Evolutionary conservation across 2,797 vertebrate genomes (phyloP), one percentile per base, ranked within the genome.

Genomic region (Scolopax bukidnonensis): DNA sequence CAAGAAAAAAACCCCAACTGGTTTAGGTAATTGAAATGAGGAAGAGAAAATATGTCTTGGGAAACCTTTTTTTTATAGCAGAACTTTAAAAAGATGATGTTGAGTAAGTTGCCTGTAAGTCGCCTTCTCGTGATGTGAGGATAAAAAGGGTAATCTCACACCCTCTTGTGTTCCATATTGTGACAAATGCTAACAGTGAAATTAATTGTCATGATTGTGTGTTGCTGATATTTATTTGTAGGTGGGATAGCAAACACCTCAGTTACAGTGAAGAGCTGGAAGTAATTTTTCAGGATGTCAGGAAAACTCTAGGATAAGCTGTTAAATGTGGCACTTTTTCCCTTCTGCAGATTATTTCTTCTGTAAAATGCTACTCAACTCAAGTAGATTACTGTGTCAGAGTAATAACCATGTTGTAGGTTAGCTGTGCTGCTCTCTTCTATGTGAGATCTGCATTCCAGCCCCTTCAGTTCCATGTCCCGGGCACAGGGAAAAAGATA

Each of bases 81-180:
- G 36, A 86, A 57, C 50, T 76, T 87, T 89, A 33, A 32, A 43
- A 70, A 85, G 40, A 8, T 41, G 20, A 32, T 16, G 4, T 40
- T 61, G 20, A 51, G 11, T 73, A 69, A 61, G 8, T 68, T 94
- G 38, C 10, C 6, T 24, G 9, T 7, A 6, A 70, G 16, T 54
- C 78, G 57, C 76, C 12, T 60, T 70, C 4, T 77, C 81, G 45
- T 84, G 15, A 1, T 70, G 9, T 54, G 70, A 67, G 50, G 32
- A n/a, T 63, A 40, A 75, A 65, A 75, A 65, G 21, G 33, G 16
- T 85, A 36, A 64, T 70, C 14, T 86, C 33, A 32, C 13, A 60
- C 8, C 8, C 0, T 51, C 11, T 75, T 61, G 15, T 76, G 25
- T 60, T 59, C 5, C 0, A 0, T 32, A 16, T 61, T 27, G 4